Conservation (phyloP, 2,888 invertebrate species). For the Nineta flava region DNA sequence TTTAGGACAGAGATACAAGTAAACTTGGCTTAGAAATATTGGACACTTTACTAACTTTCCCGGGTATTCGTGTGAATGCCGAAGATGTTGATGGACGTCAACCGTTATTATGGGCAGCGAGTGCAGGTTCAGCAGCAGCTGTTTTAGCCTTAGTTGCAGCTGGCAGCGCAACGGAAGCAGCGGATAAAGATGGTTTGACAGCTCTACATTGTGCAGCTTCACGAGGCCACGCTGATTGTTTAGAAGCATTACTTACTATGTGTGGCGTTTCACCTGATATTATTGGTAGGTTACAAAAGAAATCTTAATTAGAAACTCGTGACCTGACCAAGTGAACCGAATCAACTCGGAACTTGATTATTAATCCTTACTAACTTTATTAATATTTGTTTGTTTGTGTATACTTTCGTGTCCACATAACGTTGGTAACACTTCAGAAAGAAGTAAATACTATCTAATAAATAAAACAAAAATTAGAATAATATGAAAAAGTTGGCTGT, state of each 20-base stretch:
- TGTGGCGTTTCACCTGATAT: constrained; percentile 82
- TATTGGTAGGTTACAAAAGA: constrained; percentile 27
- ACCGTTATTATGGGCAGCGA: constrained; percentile 94
- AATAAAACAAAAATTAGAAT: too few species aligned
- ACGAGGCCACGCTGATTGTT: constrained; percentile 82
- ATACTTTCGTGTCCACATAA: too few species aligned
- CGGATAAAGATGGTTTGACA: constrained; percentile 86
- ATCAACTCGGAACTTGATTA: too few species aligned
- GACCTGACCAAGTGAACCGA: too few species aligned
- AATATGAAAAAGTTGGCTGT: too few species aligned
- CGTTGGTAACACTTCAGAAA: too few species aligned
- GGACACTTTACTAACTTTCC: constrained; percentile 56
- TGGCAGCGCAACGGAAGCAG: constrained; percentile 65
- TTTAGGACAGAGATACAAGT: constrained; percentile 23
- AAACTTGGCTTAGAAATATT: constrained; percentile 64
- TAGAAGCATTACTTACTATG: constrained; percentile 72
- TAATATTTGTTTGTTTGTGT: too few species aligned
- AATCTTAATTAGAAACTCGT: not conserved
- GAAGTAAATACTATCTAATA: too few species aligned
- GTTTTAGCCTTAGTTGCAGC: constrained; percentile 76
- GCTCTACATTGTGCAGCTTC: constrained; percentile 96
- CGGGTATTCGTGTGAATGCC: constrained; percentile 68
- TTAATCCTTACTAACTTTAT: too few species aligned
- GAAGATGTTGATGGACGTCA: constrained; percentile 86
- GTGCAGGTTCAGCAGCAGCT: constrained; percentile 87